Base-by-base conservation (phyloP, 2,113 vertebrate species). In the Lamprotornis superbus region DNA sequence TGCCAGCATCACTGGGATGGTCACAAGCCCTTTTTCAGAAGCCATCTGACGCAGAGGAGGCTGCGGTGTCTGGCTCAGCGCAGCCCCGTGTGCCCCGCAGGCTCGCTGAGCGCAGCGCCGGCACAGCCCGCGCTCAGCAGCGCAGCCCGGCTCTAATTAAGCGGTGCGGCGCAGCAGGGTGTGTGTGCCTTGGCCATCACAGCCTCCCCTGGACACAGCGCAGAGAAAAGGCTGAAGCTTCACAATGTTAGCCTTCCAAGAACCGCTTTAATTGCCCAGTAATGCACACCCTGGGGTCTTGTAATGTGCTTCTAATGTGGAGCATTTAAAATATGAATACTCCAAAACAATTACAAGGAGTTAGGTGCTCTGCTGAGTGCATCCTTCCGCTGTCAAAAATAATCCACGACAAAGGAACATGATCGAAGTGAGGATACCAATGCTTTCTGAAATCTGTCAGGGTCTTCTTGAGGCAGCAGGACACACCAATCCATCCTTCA, bases 231-330 rank as follows among this genome's bases (percentile, higher is more conserved):
- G 90, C 95, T 64, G 83, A 76, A 83, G 95, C 90, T 89, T 69
- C 10, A 11, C 83, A 31, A 42, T n/a, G 90, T 73, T 87, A 84
- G 83, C 89, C 90, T 95, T 96, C 95, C 94, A 96, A 94, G 95
- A 95, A 84, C 67, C 0, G 5, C 80, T 96, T 93, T 96, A 96
- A 97, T 95, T 94, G 95, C 90, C 86, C 95, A 91, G 93, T 92
- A 97, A 97, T 92, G 95, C 95, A 94, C 95, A 96, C 95, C 94
- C 96, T 93, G 95, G 95, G 94, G 96, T 84, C 95, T 94, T 94
- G 89, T 96, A 96, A 97, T 96, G 89, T 90, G 88, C 95, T 94
- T 84, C 93, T 96, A 96, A 97, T 96, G 96, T 31, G 61, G 56
- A 89, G 64, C 83, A 44, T 92, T 95, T 94, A 94, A 94, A 94